Percentiles rank a stretch among this genome's conserved stretches.
Evolutionary conservation across 2,888 invertebrate species (phyloP).

Genomic region (Drosophila colorata): DNA sequence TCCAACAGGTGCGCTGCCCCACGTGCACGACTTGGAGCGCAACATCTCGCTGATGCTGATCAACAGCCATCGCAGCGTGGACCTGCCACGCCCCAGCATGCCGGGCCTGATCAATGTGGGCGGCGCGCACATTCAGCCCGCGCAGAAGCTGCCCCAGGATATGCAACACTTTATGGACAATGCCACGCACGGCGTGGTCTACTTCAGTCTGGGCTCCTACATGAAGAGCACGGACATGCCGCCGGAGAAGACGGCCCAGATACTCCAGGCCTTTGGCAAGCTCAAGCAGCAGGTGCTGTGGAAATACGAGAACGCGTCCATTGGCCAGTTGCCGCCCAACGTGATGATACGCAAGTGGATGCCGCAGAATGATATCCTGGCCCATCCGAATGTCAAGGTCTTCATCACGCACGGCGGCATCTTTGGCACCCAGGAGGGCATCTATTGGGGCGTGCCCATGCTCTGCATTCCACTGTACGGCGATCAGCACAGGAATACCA

Average conservation of each 20-base stretch:
- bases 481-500: constrained; percentile 85
- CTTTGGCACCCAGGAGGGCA: constrained; percentile 85
- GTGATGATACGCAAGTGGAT: constrained; percentile 86
- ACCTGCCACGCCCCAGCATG: constrained; percentile 85
- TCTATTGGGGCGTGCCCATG: constrained; percentile 85
- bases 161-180: constrained; percentile 84
- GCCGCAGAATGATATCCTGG: constrained; percentile 86
- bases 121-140: constrained; percentile 83
- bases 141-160: constrained; percentile 79
- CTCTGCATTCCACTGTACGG: constrained; percentile 85
- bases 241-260: constrained; percentile 80
- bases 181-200: constrained; percentile 85
- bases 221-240: constrained; percentile 85
- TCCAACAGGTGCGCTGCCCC: constrained; percentile 80
- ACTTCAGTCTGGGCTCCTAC: constrained; percentile 86
- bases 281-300: constrained; percentile 86
- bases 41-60: constrained; percentile 86
- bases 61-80: constrained; percentile 86
- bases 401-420: constrained; percentile 86
- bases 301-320: constrained; percentile 86
- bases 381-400: constrained; percentile 85
- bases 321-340: constrained; percentile 84
- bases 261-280: constrained; percentile 85
- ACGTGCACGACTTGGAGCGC: constrained; percentile 85
- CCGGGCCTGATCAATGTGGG: constrained; percentile 84